Percentiles rank a stretch among this genome's conserved stretches.
phyloP scores from a whole-genome alignment of 1,140 invertebrate genomes.

The Laupala kohalensis region DNA sequence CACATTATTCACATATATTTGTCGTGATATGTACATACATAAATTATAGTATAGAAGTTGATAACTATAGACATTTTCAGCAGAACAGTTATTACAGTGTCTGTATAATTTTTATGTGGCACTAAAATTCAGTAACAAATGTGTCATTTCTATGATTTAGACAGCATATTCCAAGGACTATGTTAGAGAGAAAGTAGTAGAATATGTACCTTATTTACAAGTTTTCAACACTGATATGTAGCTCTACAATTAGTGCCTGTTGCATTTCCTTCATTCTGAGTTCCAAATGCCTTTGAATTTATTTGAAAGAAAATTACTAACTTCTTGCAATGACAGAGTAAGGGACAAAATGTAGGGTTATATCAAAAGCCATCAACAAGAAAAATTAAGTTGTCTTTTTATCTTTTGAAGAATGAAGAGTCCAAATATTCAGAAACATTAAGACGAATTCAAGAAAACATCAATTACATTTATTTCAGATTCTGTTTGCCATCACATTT shows the following conservation, averaged over 20 bases:
- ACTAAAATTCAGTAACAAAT: constrained; percentile 5
- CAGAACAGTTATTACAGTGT: constrained; percentile 1
- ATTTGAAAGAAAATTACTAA: neutral
- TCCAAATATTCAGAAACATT: neutral
- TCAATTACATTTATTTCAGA: neutral
- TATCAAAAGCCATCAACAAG: neutral
- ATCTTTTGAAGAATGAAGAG: neutral
- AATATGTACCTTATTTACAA: neutral
- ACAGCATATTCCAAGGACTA: neutral
- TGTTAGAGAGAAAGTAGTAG: constrained; percentile 1
- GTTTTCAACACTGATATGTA: constrained; percentile 10
- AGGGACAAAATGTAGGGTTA: neutral
- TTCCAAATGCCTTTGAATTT: neutral
- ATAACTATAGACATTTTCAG: constrained; percentile 1
- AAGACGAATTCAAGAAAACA: neutral
- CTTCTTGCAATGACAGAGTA: neutral
- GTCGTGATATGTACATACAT: constrained; percentile 9
- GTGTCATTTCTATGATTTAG: neutral
- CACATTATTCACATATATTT: constrained; percentile 10
- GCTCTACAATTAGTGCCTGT: constrained; percentile 7
- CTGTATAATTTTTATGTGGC: constrained; percentile 3
- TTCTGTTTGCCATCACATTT: neutral
- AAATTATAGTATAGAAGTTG: neutral
- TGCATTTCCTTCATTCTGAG: neutral
- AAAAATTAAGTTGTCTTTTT: neutral